These are phyloP conservation scores for Prunella fulvescens DNA, from an alignment of 2,113 vertebrate species.

Conservation along the genomic window DNA sequence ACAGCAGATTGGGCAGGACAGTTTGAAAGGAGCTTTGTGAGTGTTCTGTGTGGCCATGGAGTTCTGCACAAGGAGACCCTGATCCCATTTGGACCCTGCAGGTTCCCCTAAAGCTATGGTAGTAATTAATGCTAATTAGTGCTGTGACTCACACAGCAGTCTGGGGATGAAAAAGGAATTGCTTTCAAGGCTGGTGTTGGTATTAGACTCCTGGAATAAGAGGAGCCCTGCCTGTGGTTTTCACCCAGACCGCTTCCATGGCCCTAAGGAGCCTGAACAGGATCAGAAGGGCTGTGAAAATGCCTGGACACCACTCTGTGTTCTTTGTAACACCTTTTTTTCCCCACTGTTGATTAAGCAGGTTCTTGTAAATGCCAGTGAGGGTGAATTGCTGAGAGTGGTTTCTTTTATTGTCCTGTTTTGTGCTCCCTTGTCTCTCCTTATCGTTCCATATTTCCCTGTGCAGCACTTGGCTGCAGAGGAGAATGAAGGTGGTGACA, in stretches of 20 bases:
- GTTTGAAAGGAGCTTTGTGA: background rate
- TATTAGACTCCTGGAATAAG: background rate
- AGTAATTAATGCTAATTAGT: background rate
- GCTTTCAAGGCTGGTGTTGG: background rate
- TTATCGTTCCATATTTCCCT: background rate
- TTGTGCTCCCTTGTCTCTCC: background rate
- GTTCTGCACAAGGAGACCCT: background rate
- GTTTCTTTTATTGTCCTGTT: background rate
- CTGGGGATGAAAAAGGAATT: background rate
- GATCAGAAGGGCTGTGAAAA: background rate
- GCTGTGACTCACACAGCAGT: background rate
- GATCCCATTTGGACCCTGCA: background rate
- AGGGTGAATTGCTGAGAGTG: background rate
- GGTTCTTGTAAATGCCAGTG: background rate
- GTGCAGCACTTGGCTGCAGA: background rate
- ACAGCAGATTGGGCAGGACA: background rate
- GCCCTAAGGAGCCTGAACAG: background rate
- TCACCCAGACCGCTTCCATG: background rate
- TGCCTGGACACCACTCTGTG: background rate
- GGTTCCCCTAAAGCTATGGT: background rate
- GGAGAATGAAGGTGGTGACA: background rate
- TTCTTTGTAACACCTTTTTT: background rate
- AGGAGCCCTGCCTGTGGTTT: background rate
- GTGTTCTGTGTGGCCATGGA: accelerated
- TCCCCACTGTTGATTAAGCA: background rate